A percentile compares a stretch with the other conserved stretches of the same genome.
These are phyloP conservation scores for Carcina quercana DNA, from an alignment of 2,888 invertebrate species.

Conservation along the genomic window DNA sequence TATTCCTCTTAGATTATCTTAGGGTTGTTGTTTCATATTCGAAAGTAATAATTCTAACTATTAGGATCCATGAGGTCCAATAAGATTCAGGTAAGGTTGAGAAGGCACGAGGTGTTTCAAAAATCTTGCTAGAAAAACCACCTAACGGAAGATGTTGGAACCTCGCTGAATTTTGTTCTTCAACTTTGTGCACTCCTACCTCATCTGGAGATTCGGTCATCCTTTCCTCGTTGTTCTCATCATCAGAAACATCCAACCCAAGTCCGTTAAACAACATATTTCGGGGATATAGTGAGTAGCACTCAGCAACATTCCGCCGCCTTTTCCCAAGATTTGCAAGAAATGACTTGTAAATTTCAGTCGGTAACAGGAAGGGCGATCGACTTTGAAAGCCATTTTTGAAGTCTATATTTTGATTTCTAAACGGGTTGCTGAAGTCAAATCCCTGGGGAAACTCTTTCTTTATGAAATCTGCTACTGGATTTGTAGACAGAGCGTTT, in stretches of 20 bases:
- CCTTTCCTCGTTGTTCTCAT: constrained; percentile 55
- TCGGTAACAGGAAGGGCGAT: constrained; percentile 79
- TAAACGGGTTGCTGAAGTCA: constrained; percentile 57
- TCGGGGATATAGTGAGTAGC: constrained; percentile 63
- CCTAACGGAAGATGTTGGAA: too few relatives aligned
- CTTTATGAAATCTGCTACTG: constrained; percentile 66
- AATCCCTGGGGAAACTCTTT: constrained; percentile 67
- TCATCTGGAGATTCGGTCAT: constrained; percentile 64
- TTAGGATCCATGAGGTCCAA: too few relatives aligned
- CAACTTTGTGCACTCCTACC: constrained; percentile 35
- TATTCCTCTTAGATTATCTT: too few relatives aligned
- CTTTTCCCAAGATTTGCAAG: constrained; percentile 77
- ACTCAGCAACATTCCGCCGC: constrained; percentile 58
- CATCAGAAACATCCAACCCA: constrained; percentile 58
- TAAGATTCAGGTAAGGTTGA: too few relatives aligned
- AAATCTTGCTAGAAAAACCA: too few relatives aligned
- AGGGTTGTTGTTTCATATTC: too few relatives aligned
- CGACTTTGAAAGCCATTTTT: constrained; percentile 56
- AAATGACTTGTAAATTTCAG: constrained; percentile 86
- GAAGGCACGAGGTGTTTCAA: too few relatives aligned
- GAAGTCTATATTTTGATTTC: constrained; percentile 53
- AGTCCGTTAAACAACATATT: constrained; percentile 74
- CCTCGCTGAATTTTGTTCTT: too few relatives aligned
- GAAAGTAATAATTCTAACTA: too few relatives aligned
- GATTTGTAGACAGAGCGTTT: constrained; percentile 51